A percentile compares a stretch with the other conserved stretches of the same genome.
These are phyloP conservation scores for Tetramorium simillimum DNA, from an alignment of 1,140 invertebrate species.

Conservation along the genomic window DNA sequence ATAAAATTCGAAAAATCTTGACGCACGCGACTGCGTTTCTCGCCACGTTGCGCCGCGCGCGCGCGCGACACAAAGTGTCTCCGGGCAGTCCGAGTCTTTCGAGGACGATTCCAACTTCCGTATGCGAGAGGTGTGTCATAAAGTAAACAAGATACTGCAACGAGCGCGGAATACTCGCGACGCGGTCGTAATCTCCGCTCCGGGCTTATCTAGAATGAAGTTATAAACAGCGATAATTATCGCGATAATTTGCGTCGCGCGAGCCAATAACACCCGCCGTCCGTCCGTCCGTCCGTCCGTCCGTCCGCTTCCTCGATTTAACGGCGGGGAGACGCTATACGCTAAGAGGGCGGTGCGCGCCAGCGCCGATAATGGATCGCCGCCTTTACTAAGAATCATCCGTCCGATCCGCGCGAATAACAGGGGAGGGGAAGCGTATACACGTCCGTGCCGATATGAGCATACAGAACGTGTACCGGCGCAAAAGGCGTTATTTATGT, in stretches of 20 bases:
- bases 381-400: slow-evolving; percentile 57
- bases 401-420: slow-evolving; percentile 55
- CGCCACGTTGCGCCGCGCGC: no score
- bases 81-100: not conserved
- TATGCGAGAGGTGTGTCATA: not conserved
- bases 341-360: slow-evolving; percentile 41
- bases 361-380: slow-evolving; percentile 54
- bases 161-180: not conserved
- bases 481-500: slow-evolving; percentile 81
- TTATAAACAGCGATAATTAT: slow-evolving; percentile 40
- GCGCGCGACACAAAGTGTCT: not conserved
- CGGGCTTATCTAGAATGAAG: not conserved
- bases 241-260: slow-evolving; percentile 22
- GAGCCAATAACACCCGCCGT: slow-evolving; percentile 7
- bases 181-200: not conserved
- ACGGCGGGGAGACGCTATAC: not conserved
- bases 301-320: slow-evolving; percentile 38
- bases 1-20: not conserved
- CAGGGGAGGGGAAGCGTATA: not conserved
- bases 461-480: slow-evolving; percentile 56
- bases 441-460: slow-evolving; percentile 57
- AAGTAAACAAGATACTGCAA: not conserved
- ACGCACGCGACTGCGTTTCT: not conserved
- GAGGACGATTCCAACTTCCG: not conserved
- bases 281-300: not conserved